phyloP scores from a whole-genome alignment of 2,888 invertebrate species.

The Sphecodes monilicornis region DNA sequence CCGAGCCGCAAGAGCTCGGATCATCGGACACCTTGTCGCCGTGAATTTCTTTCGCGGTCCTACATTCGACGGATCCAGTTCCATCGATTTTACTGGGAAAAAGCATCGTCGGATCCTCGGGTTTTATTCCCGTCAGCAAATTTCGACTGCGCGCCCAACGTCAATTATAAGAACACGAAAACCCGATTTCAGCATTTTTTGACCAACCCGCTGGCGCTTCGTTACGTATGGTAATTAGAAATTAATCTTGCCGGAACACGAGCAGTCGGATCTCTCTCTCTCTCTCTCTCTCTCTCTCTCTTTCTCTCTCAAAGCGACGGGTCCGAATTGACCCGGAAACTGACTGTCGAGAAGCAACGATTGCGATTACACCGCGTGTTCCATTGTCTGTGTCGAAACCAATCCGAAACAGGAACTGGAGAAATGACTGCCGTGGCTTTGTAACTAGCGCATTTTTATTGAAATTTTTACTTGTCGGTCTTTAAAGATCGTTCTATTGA shows the following conservation, averaged over 20 bases:
- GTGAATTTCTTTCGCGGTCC: constrained; percentile 4
- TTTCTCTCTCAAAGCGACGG: not conserved
- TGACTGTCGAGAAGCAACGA: too few relatives aligned
- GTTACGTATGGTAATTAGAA: not conserved
- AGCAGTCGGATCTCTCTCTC: not conserved
- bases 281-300: not conserved
- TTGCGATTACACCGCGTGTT: not conserved
- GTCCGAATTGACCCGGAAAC: not conserved
- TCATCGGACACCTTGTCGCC: constrained; percentile 3
- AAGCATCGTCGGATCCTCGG: not conserved
- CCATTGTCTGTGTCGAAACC: not conserved
- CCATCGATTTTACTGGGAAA: not conserved
- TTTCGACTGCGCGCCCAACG: not conserved
- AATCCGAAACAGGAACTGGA: not conserved
- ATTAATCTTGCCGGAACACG: not conserved
- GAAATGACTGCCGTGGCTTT: too few relatives aligned
- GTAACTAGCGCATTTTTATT: too few relatives aligned
- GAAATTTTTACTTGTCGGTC: too few relatives aligned
- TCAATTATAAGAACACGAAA: not conserved
- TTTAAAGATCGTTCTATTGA: too few relatives aligned
- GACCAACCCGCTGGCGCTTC: not conserved
- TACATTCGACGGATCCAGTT: not conserved
- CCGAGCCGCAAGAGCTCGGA: not conserved
- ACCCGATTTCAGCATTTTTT: not conserved
- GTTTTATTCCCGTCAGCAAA: not conserved